Conservation (phyloP, 2,888 invertebrate species). For the Melieria crassipennis region DNA sequence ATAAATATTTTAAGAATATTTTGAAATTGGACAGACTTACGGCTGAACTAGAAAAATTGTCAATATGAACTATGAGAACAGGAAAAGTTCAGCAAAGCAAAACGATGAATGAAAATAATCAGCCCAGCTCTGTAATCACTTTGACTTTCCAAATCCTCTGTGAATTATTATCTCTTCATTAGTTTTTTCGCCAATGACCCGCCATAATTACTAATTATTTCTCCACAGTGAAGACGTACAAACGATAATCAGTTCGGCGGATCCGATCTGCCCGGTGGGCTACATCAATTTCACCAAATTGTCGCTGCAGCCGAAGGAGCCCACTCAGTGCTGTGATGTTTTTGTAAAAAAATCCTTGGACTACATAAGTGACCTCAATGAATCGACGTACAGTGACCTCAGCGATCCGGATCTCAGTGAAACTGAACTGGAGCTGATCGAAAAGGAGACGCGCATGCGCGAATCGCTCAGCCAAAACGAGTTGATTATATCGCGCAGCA, state of each 20-base stretch:
- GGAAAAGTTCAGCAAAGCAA: no score
- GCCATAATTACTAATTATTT: background rate
- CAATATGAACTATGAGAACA: no score
- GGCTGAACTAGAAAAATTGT: no score
- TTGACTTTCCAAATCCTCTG: no score
- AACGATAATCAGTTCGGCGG: slow-evolving; percentile 87
- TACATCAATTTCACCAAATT: slow-evolving; percentile 89
- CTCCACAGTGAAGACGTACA: slow-evolving; percentile 81
- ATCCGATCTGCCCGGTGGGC: slow-evolving; percentile 94
- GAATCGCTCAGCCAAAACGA: slow-evolving; percentile 66
- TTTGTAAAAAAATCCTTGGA: slow-evolving; percentile 71
- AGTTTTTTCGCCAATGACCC: no score
- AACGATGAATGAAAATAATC: no score
- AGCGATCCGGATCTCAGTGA: slow-evolving; percentile 74
- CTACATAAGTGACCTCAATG: slow-evolving; percentile 72
- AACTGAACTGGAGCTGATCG: slow-evolving; percentile 71
- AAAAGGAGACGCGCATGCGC: slow-evolving; percentile 66
- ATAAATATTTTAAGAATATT: no score
- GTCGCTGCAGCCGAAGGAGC: slow-evolving; percentile 76
- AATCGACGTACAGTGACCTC: slow-evolving; percentile 73
- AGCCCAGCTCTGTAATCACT: no score
- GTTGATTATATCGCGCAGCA: slow-evolving; percentile 63
- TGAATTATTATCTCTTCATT: no score
- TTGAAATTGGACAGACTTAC: no score
- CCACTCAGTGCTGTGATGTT: slow-evolving; percentile 56